Base-by-base conservation (phyloP, 2,888 invertebrate genomes). In the Camptogramma bilineatum region DNA sequence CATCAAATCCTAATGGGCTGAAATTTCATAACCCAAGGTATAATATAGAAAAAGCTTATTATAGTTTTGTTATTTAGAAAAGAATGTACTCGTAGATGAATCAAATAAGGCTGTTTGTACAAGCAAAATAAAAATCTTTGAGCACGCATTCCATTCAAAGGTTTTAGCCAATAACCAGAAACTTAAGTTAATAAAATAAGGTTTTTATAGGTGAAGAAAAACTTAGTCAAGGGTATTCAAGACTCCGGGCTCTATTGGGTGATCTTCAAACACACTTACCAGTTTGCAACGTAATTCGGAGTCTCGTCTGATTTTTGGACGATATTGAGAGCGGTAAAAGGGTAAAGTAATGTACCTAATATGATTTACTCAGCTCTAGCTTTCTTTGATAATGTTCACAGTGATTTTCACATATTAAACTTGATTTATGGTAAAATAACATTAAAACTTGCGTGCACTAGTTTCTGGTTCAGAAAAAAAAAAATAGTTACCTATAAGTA, bases 201-300 rank as follows among this genome's bases (percentile, higher is more conserved):
- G 31, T 51, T 68, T 57, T 69, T 61, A 66, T 57, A 48, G 34
- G 60, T 60, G 47, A 59, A 64, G 59, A 65, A 65, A 59, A 62
- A 42, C 55, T 44, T 50, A 39, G 62, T 61, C 42, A 67, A 71
- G 62, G 62, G 61, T 63, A 63, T 58, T 64, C 68, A 64, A 71
- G 68, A 60, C 57, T 63, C 58, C 54, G 62, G 55, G 60, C 64
- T 68, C 51, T 34, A 64, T 62, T 65, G 60, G 57, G 66, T 57
- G 50, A 57, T 72, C 64, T 68, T 69, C 67, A 72, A 70, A 70
- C 65, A 72, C 67, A 70, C 67, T 72, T 70, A 67, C 65, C 63
- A 64, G 65, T 65, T 63, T 61, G 56, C 47, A 66, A 67, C 59
- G 64, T 56, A 67, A 71, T 69, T 69, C 65, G 60, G 64, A 62